Evolutionary conservation across 1,140 invertebrate species (phyloP), one percentile per base, ranked within the genome.

Genomic region (Kradibia gibbosae): DNA sequence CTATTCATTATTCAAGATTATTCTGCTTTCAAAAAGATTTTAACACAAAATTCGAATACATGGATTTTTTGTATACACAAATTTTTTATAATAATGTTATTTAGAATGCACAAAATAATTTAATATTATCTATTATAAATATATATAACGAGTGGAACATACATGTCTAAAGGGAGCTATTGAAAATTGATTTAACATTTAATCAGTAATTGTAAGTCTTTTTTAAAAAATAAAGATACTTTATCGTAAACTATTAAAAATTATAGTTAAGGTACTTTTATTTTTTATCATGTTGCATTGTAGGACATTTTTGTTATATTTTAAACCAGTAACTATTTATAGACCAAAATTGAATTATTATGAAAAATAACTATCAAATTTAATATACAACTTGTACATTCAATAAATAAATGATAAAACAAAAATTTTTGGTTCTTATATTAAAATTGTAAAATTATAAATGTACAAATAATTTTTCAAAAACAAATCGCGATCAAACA

Each of bases 131-230:
- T 45, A 65, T 20, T 50, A 65, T 48, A 45, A 77, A 65, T 65
- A 22, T 45, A n/a, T 3, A 28, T 67, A 25, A 53, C 28, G 31
- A 42, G 20, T 62, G 4, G 28, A 74, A 74, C 55, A 62, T 31
- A 45, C 50, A 65, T 60, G n/a, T n/a, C 22, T 1, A 50, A 60
- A 55, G 60, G 42, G 57, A 13, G 15, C 50, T 53, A 57, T 60
- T 20, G 57, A 81, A 81, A 75, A 67, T 22, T 75, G 75, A 34
- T 81, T 81, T 81, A 70, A 75, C 79, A 81, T 80, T 80, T 80
- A 71, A 81, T 36, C 25, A 76, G 42, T 81, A 65, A 65, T 81
- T 5, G 67, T 55, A 57, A 81, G 48, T 81, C 75, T 39, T 67
- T 34, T 62, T 55, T n/a, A n/a, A n/a, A n/a, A n/a, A n/a, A n/a